Evolutionary conservation across 2,797 vertebrate genomes (phyloP).

Genomic region (Florisuga fusca): DNA sequence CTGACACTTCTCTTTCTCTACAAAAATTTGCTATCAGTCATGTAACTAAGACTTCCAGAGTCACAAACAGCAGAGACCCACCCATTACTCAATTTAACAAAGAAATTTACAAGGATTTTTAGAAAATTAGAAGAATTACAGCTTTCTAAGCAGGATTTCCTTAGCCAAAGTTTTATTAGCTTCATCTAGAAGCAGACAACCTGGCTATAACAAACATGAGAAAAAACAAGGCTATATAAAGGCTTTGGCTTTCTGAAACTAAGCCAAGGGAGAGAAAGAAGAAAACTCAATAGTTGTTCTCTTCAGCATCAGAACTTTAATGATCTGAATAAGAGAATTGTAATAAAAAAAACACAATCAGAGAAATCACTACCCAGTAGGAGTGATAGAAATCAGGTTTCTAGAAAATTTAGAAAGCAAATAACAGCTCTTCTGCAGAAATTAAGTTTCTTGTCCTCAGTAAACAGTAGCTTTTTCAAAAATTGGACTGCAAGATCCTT

Average conservation of each 20-base stretch:
- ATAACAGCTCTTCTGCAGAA: not conserved
- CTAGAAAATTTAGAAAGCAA: not conserved
- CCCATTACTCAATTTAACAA: not conserved
- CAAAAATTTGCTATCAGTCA: not conserved
- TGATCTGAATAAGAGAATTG: not conserved
- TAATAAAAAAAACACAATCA: not conserved
- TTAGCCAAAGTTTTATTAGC: not conserved
- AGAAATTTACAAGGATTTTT: not conserved
- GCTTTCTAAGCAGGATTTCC: not conserved
- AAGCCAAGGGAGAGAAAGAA: not conserved
- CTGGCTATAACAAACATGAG: not conserved
- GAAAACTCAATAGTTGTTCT: not conserved
- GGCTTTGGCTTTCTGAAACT: not conserved
- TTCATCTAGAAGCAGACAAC: not conserved
- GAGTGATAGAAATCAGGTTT: not conserved
- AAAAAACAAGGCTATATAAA: not conserved
- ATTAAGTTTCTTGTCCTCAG: not conserved
- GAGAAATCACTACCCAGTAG: not conserved
- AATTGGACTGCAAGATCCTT: not conserved
- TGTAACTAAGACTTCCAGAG: not conserved
- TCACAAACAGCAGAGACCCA: not conserved
- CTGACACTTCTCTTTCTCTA: not conserved
- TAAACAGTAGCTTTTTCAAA: not conserved
- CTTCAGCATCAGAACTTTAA: not conserved
- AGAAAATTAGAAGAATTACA: not conserved